These are phyloP conservation scores for Axinella damicornis DNA, from an alignment of 37 sponge, comb jelly and placozoan species.

Conservation along the genomic window DNA sequence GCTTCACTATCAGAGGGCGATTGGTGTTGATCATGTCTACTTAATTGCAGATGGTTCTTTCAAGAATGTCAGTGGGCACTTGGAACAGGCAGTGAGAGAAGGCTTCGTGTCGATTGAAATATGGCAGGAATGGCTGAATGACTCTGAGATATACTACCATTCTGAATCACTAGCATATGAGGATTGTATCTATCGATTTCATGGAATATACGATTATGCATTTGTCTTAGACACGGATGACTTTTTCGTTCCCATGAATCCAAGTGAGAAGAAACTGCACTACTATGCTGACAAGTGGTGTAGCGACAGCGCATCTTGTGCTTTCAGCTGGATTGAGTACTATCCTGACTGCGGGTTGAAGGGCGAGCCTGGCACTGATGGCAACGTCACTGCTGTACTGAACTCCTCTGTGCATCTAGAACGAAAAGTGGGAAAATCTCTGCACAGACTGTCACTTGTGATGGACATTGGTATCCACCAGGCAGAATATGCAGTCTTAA, in stretches of 20 bases:
- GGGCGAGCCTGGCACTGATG: neutral
- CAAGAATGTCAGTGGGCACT: neutral
- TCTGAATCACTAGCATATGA: slow-evolving; percentile 10
- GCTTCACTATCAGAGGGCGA: slow-evolving; percentile 9
- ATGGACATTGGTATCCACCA: slow-evolving; percentile 14
- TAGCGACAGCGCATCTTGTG: slow-evolving; percentile 5
- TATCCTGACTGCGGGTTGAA: slow-evolving; percentile 16
- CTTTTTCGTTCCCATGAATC: slow-evolving; percentile 18
- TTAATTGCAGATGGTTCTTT: neutral
- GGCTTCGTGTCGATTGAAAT: neutral
- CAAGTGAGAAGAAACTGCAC: neutral
- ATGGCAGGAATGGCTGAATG: neutral
- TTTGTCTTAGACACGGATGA: slow-evolving; percentile 5
- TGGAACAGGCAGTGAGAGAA: neutral
- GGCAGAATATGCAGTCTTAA: neutral
- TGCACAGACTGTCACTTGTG: neutral
- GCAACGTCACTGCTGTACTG: neutral
- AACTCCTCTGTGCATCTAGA: neutral
- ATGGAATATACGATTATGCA: neutral
- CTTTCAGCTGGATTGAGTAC: slow-evolving; percentile 7
- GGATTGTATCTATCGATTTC: slow-evolving; percentile 20
- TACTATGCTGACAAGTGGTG: slow-evolving; percentile 16
- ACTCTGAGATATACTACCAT: slow-evolving; percentile 3
- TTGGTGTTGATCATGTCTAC: slow-evolving; percentile 14
- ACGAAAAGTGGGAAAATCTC: neutral